Evolutionary conservation across 2,797 vertebrate genomes (phyloP).

Genomic region (Trematomus bernacchii): DNA sequence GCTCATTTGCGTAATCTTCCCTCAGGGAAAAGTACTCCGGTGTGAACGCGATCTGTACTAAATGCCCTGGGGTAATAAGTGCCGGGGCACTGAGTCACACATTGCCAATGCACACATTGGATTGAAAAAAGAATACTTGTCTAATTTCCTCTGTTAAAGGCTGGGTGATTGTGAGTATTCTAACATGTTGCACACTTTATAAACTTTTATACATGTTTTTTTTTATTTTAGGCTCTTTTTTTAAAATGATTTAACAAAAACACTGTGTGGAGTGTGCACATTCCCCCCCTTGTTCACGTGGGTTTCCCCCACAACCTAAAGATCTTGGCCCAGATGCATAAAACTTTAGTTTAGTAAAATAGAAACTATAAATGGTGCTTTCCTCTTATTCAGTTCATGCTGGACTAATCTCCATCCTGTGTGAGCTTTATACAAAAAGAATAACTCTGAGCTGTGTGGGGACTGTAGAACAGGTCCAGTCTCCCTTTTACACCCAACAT

Average conservation of each 20-base stretch:
- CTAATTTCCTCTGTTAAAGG: background rate
- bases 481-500: background rate
- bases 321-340: too few relatives aligned
- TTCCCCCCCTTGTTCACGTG: background rate
- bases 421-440: background rate
- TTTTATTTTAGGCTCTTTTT: background rate
- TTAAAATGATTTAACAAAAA: background rate
- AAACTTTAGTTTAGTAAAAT: background rate
- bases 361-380: background rate
- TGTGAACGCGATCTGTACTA: too few relatives aligned
- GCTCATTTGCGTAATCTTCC: too few relatives aligned
- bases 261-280: background rate
- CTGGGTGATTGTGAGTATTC: background rate
- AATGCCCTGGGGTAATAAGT: too few relatives aligned
- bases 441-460: background rate
- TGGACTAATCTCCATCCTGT: slow-evolving; percentile 7
- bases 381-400: background rate
- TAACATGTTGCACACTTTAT: background rate
- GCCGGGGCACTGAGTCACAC: too few relatives aligned
- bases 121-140: background rate
- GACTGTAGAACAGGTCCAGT: background rate
- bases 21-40: too few relatives aligned
- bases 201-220: background rate
- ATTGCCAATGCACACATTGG: background rate
- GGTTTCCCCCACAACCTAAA: background rate